phyloP scores from a whole-genome alignment of 2,797 vertebrate genomes.

The Iguana delicatissima region DNA sequence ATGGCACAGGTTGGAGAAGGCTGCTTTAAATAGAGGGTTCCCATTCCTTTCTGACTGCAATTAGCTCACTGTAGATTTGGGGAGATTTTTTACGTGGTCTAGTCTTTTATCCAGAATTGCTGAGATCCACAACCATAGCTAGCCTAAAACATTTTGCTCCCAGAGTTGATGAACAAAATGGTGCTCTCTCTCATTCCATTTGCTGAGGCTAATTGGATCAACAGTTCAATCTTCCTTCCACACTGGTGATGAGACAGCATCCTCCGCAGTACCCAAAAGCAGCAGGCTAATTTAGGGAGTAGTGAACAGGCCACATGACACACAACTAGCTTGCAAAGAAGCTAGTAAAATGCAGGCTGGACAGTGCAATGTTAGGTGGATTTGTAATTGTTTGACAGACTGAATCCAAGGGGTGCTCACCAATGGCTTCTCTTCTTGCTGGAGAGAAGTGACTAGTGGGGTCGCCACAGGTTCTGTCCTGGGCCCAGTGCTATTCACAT shows the following conservation, averaged over 20 bases:
- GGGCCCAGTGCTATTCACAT: no score
- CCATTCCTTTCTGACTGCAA: background rate
- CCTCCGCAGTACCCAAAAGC: background rate
- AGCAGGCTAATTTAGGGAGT: background rate
- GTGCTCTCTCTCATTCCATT: background rate
- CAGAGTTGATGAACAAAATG: background rate
- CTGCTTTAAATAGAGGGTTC: background rate
- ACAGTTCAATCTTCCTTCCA: background rate
- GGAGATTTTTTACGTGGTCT: no score
- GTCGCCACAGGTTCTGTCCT: no score
- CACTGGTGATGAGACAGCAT: background rate
- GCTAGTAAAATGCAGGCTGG: no score
- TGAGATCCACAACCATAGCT: background rate
- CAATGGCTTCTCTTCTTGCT: no score
- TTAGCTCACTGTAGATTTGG: no score
- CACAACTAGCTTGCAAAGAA: no score
- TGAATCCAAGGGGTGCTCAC: no score
- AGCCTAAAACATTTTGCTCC: no score
- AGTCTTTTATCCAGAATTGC: background rate
- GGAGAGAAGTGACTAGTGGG: no score
- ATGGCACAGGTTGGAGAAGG: background rate
- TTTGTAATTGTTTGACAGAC: no score
- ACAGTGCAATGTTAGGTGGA: no score
- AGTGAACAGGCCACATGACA: background rate
- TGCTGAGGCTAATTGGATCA: background rate